phyloP scores from a whole-genome alignment of 2,888 invertebrate genomes.

The Pyrgus malvae region DNA sequence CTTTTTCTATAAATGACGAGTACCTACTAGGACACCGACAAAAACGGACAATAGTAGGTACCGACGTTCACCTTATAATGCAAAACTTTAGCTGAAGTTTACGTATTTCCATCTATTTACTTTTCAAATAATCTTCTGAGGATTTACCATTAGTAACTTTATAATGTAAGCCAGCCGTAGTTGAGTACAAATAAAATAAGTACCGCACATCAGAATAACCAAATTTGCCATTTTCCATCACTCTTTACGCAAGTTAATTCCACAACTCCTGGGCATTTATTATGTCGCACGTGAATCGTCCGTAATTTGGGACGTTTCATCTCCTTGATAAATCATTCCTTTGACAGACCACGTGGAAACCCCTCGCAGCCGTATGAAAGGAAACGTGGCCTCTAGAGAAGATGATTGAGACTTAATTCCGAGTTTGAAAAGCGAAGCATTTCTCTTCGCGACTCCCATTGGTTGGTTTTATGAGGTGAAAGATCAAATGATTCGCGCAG shows the following conservation, averaged over 20 bases:
- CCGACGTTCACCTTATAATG: too few species aligned
- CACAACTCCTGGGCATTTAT: slow-evolving; percentile 2
- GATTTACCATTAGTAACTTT: too few species aligned
- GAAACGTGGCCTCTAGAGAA: not conserved
- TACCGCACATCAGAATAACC: not conserved
- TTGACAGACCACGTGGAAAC: slow-evolving; percentile 46
- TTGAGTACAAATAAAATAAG: not conserved
- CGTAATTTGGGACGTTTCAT: slow-evolving; percentile 21
- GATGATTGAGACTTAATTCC: slow-evolving; percentile 32
- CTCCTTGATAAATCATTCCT: slow-evolving; percentile 36
- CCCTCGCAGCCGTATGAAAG: slow-evolving; percentile 27
- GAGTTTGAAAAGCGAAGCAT: slow-evolving; percentile 6
- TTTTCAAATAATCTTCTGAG: too few species aligned
- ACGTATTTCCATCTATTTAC: too few species aligned
- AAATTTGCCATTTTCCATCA: not conserved
- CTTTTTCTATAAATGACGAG: too few species aligned
- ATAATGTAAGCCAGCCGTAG: too few species aligned
- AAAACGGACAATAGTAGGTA: too few species aligned
- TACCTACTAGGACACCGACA: too few species aligned
- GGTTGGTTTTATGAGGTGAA: not conserved
- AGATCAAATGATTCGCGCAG: not conserved
- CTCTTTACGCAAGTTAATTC: not conserved
- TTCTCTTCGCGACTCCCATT: not conserved
- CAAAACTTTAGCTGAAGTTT: too few species aligned
- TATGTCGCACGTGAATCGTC: slow-evolving; percentile 10